phyloP scores from a whole-genome alignment of 37 sponge, comb jelly and placozoan genomes.

The Diacarnus erythraeanus region DNA sequence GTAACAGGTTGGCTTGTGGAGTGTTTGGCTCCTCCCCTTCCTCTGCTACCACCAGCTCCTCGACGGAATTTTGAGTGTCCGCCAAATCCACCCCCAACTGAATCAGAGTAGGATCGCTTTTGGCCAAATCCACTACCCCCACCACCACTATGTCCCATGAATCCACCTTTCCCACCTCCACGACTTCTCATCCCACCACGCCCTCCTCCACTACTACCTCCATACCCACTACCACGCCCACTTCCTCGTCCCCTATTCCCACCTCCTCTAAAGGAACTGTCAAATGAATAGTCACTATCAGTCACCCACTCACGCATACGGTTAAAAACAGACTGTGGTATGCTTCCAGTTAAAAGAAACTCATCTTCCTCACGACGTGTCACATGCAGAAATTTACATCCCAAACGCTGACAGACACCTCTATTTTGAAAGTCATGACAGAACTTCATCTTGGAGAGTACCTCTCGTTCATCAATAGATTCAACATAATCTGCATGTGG shows the following conservation, averaged over 20 bases:
- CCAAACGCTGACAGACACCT: slow-evolving; percentile 42
- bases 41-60: not conserved
- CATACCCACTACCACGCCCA: slow-evolving; percentile 4
- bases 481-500: slow-evolving; percentile 60
- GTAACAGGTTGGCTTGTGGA: slow-evolving; percentile 46
- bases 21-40: slow-evolving; percentile 1
- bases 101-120: not conserved
- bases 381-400: slow-evolving; percentile 62
- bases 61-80: not conserved
- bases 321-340: slow-evolving; percentile 55
- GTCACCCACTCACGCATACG: slow-evolving; percentile 39
- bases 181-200: not conserved
- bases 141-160: not conserved
- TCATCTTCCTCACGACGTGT: slow-evolving; percentile 70
- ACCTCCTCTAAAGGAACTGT: not conserved
- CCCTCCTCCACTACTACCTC: slow-evolving; percentile 18
- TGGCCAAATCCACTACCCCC: slow-evolving; percentile 19
- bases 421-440: slow-evolving; percentile 69
- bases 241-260: not conserved
- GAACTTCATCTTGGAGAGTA: slow-evolving; percentile 58
- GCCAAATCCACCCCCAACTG: not conserved
- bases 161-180: slow-evolving; percentile 26
- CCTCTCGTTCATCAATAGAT: slow-evolving; percentile 60
- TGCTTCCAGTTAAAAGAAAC: slow-evolving; percentile 57
- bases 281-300: not conserved